phyloP scores from a whole-genome alignment of 1,140 invertebrate genomes.

The Arctopsyche grandis region DNA sequence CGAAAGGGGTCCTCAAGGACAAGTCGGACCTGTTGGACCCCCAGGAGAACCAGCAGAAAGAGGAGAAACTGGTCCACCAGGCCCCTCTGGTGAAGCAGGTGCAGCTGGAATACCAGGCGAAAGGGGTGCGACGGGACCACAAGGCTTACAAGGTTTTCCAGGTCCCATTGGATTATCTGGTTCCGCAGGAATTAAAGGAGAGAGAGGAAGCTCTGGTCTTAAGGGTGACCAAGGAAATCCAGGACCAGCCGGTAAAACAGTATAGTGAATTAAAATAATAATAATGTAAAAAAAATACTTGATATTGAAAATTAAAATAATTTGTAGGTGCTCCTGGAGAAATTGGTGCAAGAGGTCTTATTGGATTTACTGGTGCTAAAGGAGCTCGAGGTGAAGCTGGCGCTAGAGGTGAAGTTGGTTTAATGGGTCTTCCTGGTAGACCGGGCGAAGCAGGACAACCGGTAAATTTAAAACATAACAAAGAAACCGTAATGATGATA shows the following conservation, averaged over 20 bases:
- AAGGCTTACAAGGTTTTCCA: conserved; percentile 73
- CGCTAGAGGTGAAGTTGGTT: conserved; percentile 77
- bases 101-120: conserved; percentile 76
- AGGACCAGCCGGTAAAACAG: conserved; percentile 67
- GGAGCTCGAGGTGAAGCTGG: conserved; percentile 78
- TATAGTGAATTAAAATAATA: not conserved
- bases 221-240: conserved; percentile 83
- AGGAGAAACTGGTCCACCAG: conserved; percentile 79
- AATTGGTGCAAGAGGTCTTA: conserved; percentile 70
- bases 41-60: conserved; percentile 79
- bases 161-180: conserved; percentile 70
- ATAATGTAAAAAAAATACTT: not conserved
- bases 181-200: conserved; percentile 73
- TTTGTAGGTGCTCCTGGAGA: conserved; percentile 67
- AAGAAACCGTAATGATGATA: not conserved
- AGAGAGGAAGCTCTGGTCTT: conserved; percentile 73
- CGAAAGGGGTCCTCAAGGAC: conserved; percentile 75
- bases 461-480: conserved; percentile 61
- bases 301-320: not conserved
- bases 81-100: conserved; percentile 78
- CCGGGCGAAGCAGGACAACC: conserved; percentile 76
- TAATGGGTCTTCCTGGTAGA: conserved; percentile 76
- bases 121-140: conserved; percentile 69
- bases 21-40: conserved; percentile 74
- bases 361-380: conserved; percentile 77